Percentiles rank a stretch among this genome's conserved stretches.
Evolutionary conservation across 2,113 vertebrate genomes (phyloP).

Genomic region (Eolophus roseicapilla): DNA sequence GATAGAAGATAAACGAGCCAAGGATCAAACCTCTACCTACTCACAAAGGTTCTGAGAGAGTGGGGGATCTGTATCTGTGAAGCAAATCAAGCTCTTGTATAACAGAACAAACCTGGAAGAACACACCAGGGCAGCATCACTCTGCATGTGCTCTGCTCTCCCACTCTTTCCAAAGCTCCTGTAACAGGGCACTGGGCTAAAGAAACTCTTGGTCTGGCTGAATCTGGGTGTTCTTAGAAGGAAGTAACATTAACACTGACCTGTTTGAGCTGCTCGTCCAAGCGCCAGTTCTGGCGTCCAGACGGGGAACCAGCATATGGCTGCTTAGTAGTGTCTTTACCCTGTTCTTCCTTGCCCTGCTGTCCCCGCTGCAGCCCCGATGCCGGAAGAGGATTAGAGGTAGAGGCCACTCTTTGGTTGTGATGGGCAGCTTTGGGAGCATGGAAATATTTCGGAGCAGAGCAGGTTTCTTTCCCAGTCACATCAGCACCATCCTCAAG

Average conservation of each 20-base stretch:
- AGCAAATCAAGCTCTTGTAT: fast-evolving
- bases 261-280: slow-evolving; percentile 88
- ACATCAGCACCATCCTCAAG: slow-evolving; percentile 63
- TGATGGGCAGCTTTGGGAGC: slow-evolving; percentile 76
- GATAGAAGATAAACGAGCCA: neutral
- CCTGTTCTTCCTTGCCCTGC: slow-evolving; percentile 81
- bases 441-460: slow-evolving; percentile 80
- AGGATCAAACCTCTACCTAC: neutral
- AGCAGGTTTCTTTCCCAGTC: slow-evolving; percentile 61
- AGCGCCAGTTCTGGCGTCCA: slow-evolving; percentile 80
- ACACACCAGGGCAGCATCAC: fast-evolving
- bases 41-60: neutral
- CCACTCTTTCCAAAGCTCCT: neutral
- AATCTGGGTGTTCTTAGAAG: fast-evolving
- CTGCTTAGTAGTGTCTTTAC: slow-evolving; percentile 76
- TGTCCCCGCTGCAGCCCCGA: slow-evolving; percentile 45
- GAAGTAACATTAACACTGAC: slow-evolving; percentile 67
- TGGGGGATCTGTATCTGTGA: fast-evolving
- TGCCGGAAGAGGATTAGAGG: slow-evolving; percentile 57
- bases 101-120: neutral
- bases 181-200: neutral
- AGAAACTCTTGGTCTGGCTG: fast-evolving
- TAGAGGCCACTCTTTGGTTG: slow-evolving; percentile 62
- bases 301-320: slow-evolving; percentile 66
- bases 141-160: fast-evolving